phyloP scores from a whole-genome alignment of 2,888 invertebrate species.

The Vannuccia rotundouncinata region DNA sequence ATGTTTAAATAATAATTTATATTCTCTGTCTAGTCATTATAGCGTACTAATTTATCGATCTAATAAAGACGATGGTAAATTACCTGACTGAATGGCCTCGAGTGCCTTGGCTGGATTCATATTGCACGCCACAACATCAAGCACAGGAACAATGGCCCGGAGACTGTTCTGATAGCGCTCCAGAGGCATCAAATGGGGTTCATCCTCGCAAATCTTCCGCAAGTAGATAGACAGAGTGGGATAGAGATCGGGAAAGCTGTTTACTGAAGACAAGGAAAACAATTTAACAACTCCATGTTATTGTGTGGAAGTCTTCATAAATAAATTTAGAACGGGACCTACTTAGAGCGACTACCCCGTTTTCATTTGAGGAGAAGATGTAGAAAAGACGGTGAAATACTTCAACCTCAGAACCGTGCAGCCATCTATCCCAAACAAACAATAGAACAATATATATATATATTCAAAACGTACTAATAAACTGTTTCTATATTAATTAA shows the following conservation, averaged over 20 bases:
- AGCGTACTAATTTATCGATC: no score
- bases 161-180: neutral
- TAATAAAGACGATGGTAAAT: neutral
- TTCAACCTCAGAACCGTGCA: slow-evolving; percentile 2
- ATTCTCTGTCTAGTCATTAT: no score
- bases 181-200: neutral
- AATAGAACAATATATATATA: no score
- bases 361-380: slow-evolving; percentile 15
- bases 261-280: neutral
- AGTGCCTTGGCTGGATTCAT: neutral
- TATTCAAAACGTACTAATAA: no score
- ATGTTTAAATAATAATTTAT: no score
- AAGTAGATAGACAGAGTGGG: neutral
- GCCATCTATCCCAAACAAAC: neutral
- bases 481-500: no score
- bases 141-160: slow-evolving; percentile 2
- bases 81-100: neutral
- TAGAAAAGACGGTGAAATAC: slow-evolving; percentile 8
- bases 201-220: slow-evolving; percentile 1
- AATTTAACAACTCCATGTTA: neutral
- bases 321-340: neutral
- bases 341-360: neutral
- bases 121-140: neutral
- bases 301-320: neutral
- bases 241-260: neutral